Conservation (phyloP, 2,888 invertebrate species). For the Spicauda simplicius region DNA sequence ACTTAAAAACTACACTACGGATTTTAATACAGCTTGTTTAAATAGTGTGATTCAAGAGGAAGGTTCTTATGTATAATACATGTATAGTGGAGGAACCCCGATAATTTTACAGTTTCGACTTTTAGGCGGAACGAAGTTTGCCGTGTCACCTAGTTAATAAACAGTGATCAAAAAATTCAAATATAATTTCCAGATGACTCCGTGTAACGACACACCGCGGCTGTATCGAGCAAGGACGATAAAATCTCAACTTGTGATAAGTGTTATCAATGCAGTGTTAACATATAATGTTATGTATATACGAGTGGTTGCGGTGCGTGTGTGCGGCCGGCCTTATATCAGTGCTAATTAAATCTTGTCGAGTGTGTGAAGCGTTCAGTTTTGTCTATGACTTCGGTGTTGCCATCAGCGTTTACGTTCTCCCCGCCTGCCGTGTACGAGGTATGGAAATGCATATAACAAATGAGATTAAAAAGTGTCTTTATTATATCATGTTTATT, state of each 20-base stretch:
- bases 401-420: conserved; percentile 12
- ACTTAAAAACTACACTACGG: too few relatives aligned
- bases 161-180: neutral
- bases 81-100: too few relatives aligned
- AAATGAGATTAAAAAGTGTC: conserved; percentile 31
- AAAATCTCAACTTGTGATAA: conserved; percentile 80
- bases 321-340: conserved; percentile 38
- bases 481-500: neutral
- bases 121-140: too few relatives aligned
- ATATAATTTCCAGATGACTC: conserved; percentile 70
- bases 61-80: too few relatives aligned
- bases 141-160: too few relatives aligned
- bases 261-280: conserved; percentile 63
- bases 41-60: too few relatives aligned
- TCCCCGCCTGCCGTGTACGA: neutral
- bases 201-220: conserved; percentile 69
- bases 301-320: conserved; percentile 43
- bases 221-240: conserved; percentile 80
- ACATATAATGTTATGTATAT: conserved; percentile 52
- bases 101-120: too few relatives aligned
- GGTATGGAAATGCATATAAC: neutral
- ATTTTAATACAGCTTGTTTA: too few relatives aligned
- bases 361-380: conserved; percentile 29
- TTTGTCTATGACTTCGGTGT: conserved; percentile 27
- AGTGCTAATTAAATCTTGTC: conserved; percentile 39